Evolutionary conservation across 2,797 vertebrate genomes (phyloP).

Genomic region (Psittacula echo): DNA sequence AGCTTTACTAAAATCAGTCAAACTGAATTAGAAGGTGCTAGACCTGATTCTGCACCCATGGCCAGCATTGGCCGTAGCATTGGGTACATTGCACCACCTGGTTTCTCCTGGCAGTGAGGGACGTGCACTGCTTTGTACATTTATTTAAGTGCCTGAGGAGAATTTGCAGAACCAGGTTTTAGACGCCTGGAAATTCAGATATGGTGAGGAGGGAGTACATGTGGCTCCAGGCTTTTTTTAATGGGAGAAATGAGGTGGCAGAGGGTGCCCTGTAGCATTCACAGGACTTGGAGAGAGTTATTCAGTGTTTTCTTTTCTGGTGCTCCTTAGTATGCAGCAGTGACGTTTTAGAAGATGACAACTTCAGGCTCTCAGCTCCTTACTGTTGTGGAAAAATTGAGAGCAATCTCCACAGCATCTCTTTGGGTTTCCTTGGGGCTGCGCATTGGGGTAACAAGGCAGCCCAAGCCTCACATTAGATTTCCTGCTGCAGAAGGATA

Average conservation of each 20-base stretch:
- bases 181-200: slow-evolving; percentile 2
- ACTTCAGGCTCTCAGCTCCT: background rate
- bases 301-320: background rate
- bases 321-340: background rate
- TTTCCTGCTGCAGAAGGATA: background rate
- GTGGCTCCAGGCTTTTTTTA: background rate
- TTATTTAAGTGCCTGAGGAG: background rate
- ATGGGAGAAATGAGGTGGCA: background rate
- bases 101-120: background rate
- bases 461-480: background rate
- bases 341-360: background rate
- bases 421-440: background rate
- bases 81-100: background rate
- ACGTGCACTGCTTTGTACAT: background rate
- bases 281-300: background rate
- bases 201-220: background rate
- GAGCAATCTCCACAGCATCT: background rate
- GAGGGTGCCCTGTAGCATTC: background rate
- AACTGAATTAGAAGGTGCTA: background rate
- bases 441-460: background rate
- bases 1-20: background rate
- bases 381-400: background rate
- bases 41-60: background rate
- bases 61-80: rapidly evolving
- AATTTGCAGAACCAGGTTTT: background rate